phyloP scores from a whole-genome alignment of 2,888 invertebrate species.

The Oligia fasciuncula region DNA sequence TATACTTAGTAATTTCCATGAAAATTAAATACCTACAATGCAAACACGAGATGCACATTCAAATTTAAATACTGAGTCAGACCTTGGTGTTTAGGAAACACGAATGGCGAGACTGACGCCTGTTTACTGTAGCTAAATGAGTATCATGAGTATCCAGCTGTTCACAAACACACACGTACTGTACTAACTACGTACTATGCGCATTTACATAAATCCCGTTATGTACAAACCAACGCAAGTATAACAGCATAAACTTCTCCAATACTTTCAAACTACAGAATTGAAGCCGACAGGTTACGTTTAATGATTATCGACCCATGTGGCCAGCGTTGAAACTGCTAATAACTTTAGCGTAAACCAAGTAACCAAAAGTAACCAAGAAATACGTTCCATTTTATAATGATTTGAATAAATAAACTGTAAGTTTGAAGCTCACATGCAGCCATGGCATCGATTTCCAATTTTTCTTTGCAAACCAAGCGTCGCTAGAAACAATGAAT shows the following conservation, averaged over 20 bases:
- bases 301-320: constrained; percentile 80
- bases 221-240: constrained; percentile 2
- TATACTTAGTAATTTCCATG: neutral
- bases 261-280: constrained; percentile 34
- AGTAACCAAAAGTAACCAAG: constrained; percentile 47
- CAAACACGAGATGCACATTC: constrained; percentile 18
- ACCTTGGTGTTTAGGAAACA: constrained; percentile 44
- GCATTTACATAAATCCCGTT: neutral
- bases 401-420: neutral
- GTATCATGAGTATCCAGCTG: constrained; percentile 58
- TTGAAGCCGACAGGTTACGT: constrained; percentile 67
- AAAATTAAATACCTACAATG: constrained; percentile 19
- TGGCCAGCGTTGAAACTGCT: constrained; percentile 65
- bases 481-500: constrained; percentile 84
- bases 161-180: constrained; percentile 35
- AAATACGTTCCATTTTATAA: constrained; percentile 16
- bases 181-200: constrained; percentile 9
- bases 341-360: constrained; percentile 36
- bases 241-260: constrained; percentile 9
- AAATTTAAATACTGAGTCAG: constrained; percentile 39
- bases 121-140: constrained; percentile 60
- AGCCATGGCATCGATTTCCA: constrained; percentile 73
- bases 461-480: constrained; percentile 72
- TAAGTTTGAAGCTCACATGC: constrained; percentile 22
- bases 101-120: constrained; percentile 61